Base-by-base conservation (phyloP, 2,888 invertebrate genomes). In the Apodemia duryi region DNA sequence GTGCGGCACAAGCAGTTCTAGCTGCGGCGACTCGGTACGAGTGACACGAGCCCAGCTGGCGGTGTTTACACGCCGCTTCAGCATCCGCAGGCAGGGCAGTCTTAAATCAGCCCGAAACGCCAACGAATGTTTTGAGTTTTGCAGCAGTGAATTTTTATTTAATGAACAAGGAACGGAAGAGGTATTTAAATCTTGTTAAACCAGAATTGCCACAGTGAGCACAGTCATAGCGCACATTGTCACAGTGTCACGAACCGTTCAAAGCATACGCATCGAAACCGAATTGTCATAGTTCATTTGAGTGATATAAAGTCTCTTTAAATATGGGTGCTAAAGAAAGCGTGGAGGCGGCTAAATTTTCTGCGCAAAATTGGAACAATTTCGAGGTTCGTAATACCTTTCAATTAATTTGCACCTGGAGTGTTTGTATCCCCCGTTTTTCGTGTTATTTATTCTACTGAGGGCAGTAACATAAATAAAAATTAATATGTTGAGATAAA, bases 321-420 rank as follows among this genome's bases (percentile, higher is more conserved):
- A 93, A 91, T 86, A 95, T 95, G 95, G 95, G 95, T 91, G 95
- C 95, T 88, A 95, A 95, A 94, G 95, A 95, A 88, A 95, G 95
- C 93, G 95, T 95, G 87, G 95, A 95, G 88, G 95, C 95, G 83
- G 95, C 95, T 85, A 95, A 95, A 94, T 94, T 95, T 93, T 95
- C 95, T 92, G 94, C 95, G 91, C 95, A 95, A 93, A 95, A 95
- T 92, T 95, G 95, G 95, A 95, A 94, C 92, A 95, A 95, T 91
- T 92, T 95, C 83, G 95, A 95, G 95, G 95, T 95, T 94, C 93
- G 93, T 92, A 92, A 86, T 79, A 87, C 82, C 84, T 85, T 86
- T 84, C 82, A 85, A 85, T 85, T 89, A 85, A 85, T 88, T 86
- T 91, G 91, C 90, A 91, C 90, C 85, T 89, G 89, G 86, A 88